phyloP scores from a whole-genome alignment of 1,140 invertebrate species.

The Oppia nitens region DNA sequence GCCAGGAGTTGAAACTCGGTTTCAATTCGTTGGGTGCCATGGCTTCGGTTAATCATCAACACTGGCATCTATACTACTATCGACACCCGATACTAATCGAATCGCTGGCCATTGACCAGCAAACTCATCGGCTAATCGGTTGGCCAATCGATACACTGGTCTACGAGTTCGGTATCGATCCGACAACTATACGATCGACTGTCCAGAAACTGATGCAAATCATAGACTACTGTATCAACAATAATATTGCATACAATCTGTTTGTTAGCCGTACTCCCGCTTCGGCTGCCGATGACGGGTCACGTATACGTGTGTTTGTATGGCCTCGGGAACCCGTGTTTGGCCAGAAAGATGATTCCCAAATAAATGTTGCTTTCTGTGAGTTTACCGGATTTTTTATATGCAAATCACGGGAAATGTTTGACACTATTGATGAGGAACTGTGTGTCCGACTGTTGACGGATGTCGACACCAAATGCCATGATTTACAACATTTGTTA shows the following conservation, averaged over 20 bases:
- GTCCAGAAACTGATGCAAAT: conserved; percentile 5
- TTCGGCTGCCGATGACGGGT: too few relatives aligned
- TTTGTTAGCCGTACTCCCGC: conserved; percentile 18
- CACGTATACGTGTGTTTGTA: conserved; percentile 20
- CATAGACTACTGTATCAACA: conserved; percentile 8
- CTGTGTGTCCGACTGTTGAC: conserved; percentile 7
- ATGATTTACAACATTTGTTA: conserved; percentile 3
- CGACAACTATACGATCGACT: background rate
- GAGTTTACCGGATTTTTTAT: conserved; percentile 20
- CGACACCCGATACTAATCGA: conserved; percentile 26
- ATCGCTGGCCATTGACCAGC: background rate
- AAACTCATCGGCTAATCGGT: conserved; percentile 4
- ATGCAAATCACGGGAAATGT: conserved; percentile 16
- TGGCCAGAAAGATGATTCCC: conserved; percentile 14
- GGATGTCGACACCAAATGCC: background rate
- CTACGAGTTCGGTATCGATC: conserved; percentile 15
- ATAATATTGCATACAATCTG: conserved; percentile 22
- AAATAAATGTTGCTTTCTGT: conserved; percentile 18
- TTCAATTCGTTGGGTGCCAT: conserved; percentile 33
- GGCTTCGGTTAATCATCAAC: conserved; percentile 32
- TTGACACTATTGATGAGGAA: conserved; percentile 12
- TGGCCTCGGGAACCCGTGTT: conserved; percentile 17
- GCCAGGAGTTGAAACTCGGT: conserved; percentile 25
- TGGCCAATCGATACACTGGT: conserved; percentile 18
- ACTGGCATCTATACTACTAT: conserved; percentile 31